These are phyloP conservation scores for Cyprinus carpio DNA, from an alignment of 2,113 vertebrate genomes.

Conservation along the genomic window DNA sequence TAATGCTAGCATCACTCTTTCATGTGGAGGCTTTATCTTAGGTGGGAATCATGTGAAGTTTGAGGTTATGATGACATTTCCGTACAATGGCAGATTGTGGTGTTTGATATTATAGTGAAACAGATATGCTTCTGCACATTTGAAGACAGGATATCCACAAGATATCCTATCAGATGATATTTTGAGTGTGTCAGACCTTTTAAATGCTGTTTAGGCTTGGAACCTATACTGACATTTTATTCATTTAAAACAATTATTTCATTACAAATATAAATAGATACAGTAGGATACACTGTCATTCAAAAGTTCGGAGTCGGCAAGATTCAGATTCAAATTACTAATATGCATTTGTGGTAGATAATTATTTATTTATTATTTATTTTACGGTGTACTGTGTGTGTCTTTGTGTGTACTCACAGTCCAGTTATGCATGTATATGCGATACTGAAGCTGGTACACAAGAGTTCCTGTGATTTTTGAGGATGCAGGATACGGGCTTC, in stretches of 20 bases:
- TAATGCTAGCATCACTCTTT: slow-evolving; percentile 7
- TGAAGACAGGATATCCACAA: neutral
- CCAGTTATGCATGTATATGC: slow-evolving; percentile 63
- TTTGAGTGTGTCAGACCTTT: neutral
- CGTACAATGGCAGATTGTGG: neutral
- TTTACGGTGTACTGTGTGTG: neutral
- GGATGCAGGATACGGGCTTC: slow-evolving; percentile 64
- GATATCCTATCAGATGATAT: neutral
- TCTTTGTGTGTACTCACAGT: slow-evolving; percentile 63
- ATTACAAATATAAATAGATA: neutral
- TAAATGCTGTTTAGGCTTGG: neutral
- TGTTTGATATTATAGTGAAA: neutral
- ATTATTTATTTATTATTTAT: neutral
- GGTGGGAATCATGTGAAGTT: slow-evolving; percentile 33
- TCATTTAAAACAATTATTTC: neutral
- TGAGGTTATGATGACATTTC: slow-evolving; percentile 29
- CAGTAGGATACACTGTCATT: neutral
- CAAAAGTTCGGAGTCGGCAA: neutral
- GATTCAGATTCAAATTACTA: neutral
- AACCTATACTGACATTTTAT: neutral
- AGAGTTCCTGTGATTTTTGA: slow-evolving; percentile 62
- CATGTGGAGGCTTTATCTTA: slow-evolving; percentile 35
- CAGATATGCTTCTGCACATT: neutral
- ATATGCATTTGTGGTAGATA: neutral
- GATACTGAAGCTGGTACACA: slow-evolving; percentile 72